Percentiles rank a stretch among this genome's conserved stretches.
phyloP scores from a whole-genome alignment of 1,140 invertebrate genomes.

The Diabrotica virgifera region DNA sequence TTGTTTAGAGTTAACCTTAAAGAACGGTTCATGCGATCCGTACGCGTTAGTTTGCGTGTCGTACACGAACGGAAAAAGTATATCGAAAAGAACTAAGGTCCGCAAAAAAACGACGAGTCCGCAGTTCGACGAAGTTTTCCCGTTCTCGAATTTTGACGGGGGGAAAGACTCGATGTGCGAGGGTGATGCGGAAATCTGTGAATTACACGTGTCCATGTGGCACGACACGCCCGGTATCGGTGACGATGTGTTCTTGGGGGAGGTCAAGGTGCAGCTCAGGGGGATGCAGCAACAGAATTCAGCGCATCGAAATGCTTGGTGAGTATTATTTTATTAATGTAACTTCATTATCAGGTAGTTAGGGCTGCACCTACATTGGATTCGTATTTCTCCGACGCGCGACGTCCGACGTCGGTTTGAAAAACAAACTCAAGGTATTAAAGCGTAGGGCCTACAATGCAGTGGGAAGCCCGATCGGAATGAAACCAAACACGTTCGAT shows the following conservation, averaged over 20 bases:
- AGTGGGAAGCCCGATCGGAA: too few relatives aligned
- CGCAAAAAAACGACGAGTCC: slow-evolving; percentile 87
- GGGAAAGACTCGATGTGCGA: slow-evolving; percentile 45
- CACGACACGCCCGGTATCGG: slow-evolving; percentile 76
- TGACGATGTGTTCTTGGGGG: slow-evolving; percentile 79
- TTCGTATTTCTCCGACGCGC: too few relatives aligned
- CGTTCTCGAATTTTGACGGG: slow-evolving; percentile 75
- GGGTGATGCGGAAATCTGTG: slow-evolving; percentile 61
- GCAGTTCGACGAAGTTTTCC: slow-evolving; percentile 83
- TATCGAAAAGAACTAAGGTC: slow-evolving; percentile 80
- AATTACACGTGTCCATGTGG: slow-evolving; percentile 78
- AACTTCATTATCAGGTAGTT: too few relatives aligned
- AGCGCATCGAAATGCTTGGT: slow-evolving; percentile 61
- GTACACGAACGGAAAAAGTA: slow-evolving; percentile 76
- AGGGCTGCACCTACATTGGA: too few relatives aligned
- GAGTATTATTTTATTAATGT: slow-evolving; percentile 23
- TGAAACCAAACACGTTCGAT: too few relatives aligned
- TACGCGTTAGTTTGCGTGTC: slow-evolving; percentile 77
- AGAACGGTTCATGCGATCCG: slow-evolving; percentile 87
- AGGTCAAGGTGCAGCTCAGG: slow-evolving; percentile 73
- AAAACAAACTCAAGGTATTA: too few relatives aligned
- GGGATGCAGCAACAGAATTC: slow-evolving; percentile 63
- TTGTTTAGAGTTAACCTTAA: slow-evolving; percentile 83
- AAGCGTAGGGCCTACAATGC: too few relatives aligned
- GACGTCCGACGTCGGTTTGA: too few relatives aligned